phyloP scores from a whole-genome alignment of 2,888 invertebrate species.

The Drosophila infuscata region DNA sequence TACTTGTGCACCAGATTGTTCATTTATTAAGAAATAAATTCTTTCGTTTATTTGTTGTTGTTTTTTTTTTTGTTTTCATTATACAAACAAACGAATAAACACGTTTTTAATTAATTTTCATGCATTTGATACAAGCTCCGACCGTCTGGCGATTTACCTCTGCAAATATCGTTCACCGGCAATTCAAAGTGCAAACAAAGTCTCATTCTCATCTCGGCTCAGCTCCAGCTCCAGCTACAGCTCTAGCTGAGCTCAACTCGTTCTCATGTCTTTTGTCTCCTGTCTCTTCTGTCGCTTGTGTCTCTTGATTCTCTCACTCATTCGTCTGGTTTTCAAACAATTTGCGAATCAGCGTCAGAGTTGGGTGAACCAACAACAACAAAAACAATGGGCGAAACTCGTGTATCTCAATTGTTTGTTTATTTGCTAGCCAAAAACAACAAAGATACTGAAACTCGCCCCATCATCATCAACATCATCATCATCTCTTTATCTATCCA shows the following conservation, averaged over 20 bases:
- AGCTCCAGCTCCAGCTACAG: conserved; percentile 1
- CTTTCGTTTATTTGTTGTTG: not conserved
- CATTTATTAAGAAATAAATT: conserved; percentile 11
- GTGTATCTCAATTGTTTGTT: conserved; percentile 75
- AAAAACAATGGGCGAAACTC: conserved; percentile 45
- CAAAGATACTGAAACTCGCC: conserved; percentile 53
- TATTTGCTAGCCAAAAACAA: conserved; percentile 77
- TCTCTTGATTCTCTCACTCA: conserved; percentile 3
- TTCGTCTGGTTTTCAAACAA: conserved; percentile 66
- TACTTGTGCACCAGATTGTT: conserved; percentile 3
- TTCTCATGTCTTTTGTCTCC: not conserved
- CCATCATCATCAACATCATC: conserved; percentile 3
- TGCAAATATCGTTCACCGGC: conserved; percentile 59
- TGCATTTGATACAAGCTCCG: conserved; percentile 49
- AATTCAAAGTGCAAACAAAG: conserved; percentile 79
- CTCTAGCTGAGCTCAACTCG: conserved; percentile 13
- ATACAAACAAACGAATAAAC: conserved; percentile 23
- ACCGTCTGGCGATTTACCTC: conserved; percentile 55
- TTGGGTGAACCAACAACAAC: conserved; percentile 44
- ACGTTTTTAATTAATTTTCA: conserved; percentile 78
- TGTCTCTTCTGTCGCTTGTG: not conserved
- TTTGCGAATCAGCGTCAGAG: conserved; percentile 65
- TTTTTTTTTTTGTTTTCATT: not conserved
- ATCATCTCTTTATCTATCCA: conserved; percentile 2
- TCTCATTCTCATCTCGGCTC: conserved; percentile 19